phyloP scores from a whole-genome alignment of 1,140 invertebrate species.

The Zaprionus tsacasi region DNA sequence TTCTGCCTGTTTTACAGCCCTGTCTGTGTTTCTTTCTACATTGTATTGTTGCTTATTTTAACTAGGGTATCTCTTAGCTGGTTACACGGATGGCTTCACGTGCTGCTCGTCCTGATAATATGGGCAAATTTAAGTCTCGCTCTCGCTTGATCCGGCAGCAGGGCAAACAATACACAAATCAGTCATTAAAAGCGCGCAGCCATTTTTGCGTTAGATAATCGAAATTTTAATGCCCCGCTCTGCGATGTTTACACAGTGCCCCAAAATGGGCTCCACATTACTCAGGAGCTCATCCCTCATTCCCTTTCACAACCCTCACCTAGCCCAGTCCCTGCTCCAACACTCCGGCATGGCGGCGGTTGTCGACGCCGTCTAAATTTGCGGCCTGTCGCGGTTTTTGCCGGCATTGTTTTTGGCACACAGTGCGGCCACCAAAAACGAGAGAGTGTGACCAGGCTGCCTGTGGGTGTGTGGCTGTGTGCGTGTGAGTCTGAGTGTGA shows the following conservation, averaged over 20 bases:
- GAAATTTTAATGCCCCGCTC: conserved; percentile 57
- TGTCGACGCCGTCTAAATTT: conserved; percentile 59
- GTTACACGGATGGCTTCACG: background rate
- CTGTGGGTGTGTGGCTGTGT: conserved; percentile 2
- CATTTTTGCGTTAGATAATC: conserved; percentile 62
- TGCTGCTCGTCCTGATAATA: conserved; percentile 8
- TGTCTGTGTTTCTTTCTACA: background rate
- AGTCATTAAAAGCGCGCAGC: conserved; percentile 67
- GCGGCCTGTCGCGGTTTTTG: conserved; percentile 58
- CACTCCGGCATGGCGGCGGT: background rate
- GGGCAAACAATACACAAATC: conserved; percentile 58
- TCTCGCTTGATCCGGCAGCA: conserved; percentile 30
- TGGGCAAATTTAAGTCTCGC: conserved; percentile 47
- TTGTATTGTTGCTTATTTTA: background rate
- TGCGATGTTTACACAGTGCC: conserved; percentile 46
- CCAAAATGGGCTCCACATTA: conserved; percentile 46
- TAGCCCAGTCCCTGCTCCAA: background rate
- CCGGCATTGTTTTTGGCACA: conserved; percentile 53
- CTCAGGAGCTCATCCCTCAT: conserved; percentile 17
- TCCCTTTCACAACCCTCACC: background rate
- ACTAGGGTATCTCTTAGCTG: background rate
- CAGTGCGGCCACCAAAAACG: conserved; percentile 4
- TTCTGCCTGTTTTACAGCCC: no score
- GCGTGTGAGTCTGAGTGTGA: no score
- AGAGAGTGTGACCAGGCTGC: conserved; percentile 8